Conservation (phyloP, 2,888 invertebrate genomes). For the Erynnis tages region DNA sequence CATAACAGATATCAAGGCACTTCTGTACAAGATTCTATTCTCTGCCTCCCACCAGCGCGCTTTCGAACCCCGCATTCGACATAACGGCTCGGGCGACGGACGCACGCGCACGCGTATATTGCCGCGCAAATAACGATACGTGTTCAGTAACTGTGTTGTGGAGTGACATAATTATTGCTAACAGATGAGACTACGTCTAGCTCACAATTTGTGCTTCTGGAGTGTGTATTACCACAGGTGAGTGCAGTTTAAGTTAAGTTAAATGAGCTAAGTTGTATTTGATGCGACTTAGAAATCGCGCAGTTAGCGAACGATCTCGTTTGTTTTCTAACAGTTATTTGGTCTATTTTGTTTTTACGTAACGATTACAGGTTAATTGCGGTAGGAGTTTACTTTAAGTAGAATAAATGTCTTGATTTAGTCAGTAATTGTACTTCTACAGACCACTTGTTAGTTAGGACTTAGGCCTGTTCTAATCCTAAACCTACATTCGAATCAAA, state of each 20-base stretch:
- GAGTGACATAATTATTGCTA: slow-evolving; percentile 24
- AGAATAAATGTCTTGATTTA: too few relatives aligned
- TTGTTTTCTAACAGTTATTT: slow-evolving; percentile 1
- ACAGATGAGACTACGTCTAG: too few relatives aligned
- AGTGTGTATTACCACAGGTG: background rate
- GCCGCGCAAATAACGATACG: slow-evolving; percentile 26
- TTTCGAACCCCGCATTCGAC: slow-evolving; percentile 50
- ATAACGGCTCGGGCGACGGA: slow-evolving; percentile 61
- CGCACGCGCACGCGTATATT: slow-evolving; percentile 48
- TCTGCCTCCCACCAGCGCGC: slow-evolving; percentile 55
- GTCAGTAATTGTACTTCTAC: too few relatives aligned
- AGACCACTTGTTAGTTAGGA: too few relatives aligned
- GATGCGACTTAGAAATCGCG: slow-evolving; percentile 2
- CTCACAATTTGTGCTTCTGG: background rate
- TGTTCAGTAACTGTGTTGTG: slow-evolving; percentile 26
- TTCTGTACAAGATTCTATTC: slow-evolving; percentile 36
- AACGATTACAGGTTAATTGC: too few relatives aligned
- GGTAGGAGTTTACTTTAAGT: too few relatives aligned
- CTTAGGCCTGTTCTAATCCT: too few relatives aligned
- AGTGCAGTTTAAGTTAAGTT: background rate
- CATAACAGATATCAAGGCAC: background rate
- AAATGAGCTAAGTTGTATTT: too few relatives aligned
- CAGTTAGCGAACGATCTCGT: background rate
- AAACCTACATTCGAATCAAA: too few relatives aligned
- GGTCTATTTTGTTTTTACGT: background rate